A percentile compares a stretch with the other conserved stretches of the same genome.
These are phyloP conservation scores for Pimephales promelas DNA, from an alignment of 2,113 vertebrate genomes.

Conservation along the genomic window DNA sequence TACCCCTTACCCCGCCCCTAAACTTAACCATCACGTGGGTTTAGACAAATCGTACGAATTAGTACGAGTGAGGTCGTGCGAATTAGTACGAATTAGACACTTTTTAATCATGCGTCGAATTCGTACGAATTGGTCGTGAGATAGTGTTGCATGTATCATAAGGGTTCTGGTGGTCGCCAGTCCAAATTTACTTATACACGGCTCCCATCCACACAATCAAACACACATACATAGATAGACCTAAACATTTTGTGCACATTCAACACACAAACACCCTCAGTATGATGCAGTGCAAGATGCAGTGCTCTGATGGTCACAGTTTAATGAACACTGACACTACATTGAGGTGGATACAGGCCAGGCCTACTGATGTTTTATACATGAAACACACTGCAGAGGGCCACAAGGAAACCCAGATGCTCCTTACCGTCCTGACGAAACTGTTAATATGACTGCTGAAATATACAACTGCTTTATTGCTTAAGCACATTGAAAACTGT, in stretches of 20 bases:
- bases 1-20: too few species aligned
- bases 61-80: too few species aligned
- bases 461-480: not conserved
- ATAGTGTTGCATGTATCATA: conserved; percentile 9
- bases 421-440: not conserved
- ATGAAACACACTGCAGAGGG: not conserved
- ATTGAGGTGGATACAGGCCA: conserved; percentile 56
- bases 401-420: conserved; percentile 7
- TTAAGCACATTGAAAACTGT: not conserved
- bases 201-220: conserved; percentile 19
- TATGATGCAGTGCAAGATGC: conserved; percentile 48
- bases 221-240: conserved; percentile 28
- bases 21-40: too few species aligned
- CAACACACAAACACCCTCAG: not conserved
- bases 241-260: not conserved
- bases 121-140: too few species aligned
- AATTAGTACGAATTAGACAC: too few species aligned
- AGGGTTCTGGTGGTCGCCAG: not conserved
- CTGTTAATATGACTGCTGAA: not conserved
- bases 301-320: conserved; percentile 51
- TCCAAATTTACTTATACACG: conserved; percentile 44
- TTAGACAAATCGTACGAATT: too few species aligned
- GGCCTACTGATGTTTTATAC: not conserved
- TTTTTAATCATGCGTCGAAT: too few species aligned
- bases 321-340: conserved; percentile 53